Evolutionary conservation across 2,113 vertebrate genomes (phyloP), one percentile per base, ranked within the genome.

Genomic region (Semicossyphus pulcher): DNA sequence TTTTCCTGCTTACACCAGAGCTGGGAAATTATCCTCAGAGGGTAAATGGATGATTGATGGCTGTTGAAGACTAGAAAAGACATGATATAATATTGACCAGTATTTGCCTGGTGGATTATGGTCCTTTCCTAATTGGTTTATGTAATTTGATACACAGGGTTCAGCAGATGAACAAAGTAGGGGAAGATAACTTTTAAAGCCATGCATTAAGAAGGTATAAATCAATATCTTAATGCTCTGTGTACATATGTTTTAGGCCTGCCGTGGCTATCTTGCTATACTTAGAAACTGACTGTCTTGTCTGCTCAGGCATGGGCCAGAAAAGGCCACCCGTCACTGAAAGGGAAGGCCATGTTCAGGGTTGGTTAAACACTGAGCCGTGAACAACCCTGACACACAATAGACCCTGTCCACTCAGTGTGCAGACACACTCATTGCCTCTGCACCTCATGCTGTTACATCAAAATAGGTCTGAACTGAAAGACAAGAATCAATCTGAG

Each of bases 351-450:
- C 36, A 28, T 28, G 15, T 21, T 31, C 36, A 45, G 52, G 51
- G 45, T n/a, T 29, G 26, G n/a, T 68, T 53, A 45, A 68, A 60
- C 29, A 60, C 28, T 34, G 61, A 74, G 47, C 34, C 54, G 51
- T 52, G 36, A 61, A 61, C 37, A 45, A 20, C 47, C 26, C 16
- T 56, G 14, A 36, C 37, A 53, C 47, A 76, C 47, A 52, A 31
- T 36, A 44, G 44, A 32, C 20, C 72, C 10, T 28, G 26, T 42
- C 20, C 32, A 29, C 16, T n/a, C 57, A 52, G 15, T 49, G 25
- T 41, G 34, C 31, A 21, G 31, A 37, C 53, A 29, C 8, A 34
- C 20, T 41, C 26, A 6, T 2, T 16, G 29, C 31, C 21, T 20
- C 21, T 14, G 15, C 51, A n/a, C n/a, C 4, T 25, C 39, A 20